These are phyloP conservation scores for Magallana angulata DNA, from an alignment of 1,140 invertebrate species.

Conservation along the genomic window DNA sequence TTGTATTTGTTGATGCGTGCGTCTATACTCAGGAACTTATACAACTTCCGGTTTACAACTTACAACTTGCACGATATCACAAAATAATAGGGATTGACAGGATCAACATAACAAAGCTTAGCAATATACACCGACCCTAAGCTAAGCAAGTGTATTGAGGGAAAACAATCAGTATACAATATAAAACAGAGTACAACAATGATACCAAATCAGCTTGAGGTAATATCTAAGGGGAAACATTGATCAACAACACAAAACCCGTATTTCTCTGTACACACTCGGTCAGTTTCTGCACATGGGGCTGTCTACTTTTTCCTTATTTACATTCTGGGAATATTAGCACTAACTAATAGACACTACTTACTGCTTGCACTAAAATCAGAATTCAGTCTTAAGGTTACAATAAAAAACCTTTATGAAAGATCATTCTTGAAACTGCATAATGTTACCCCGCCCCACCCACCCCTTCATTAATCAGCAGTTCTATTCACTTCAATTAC, in stretches of 20 bases:
- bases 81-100: not conserved
- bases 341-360: constrained; percentile 30
- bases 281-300: not conserved
- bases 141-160: not conserved
- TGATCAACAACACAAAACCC: constrained; percentile 23
- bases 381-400: not conserved
- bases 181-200: constrained; percentile 15
- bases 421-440: not conserved
- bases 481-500: not conserved
- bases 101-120: not conserved
- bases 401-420: not conserved
- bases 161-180: constrained; percentile 2
- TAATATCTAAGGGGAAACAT: constrained; percentile 2
- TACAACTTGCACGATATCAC: not conserved
- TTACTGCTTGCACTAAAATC: not conserved
- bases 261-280: constrained; percentile 31
- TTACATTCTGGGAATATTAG: not conserved
- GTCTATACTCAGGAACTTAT: too few relatives aligned
- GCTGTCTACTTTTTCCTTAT: not conserved
- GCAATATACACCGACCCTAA: not conserved
- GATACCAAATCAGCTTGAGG: not conserved
- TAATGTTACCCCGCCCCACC: too few relatives aligned
- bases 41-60: not conserved
- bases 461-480: not conserved
- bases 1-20: too few relatives aligned